Percentiles rank a stretch among this genome's conserved stretches.
Conservation (phyloP, 2,113 vertebrate genomes). For the Carlito syrichta region DNA sequence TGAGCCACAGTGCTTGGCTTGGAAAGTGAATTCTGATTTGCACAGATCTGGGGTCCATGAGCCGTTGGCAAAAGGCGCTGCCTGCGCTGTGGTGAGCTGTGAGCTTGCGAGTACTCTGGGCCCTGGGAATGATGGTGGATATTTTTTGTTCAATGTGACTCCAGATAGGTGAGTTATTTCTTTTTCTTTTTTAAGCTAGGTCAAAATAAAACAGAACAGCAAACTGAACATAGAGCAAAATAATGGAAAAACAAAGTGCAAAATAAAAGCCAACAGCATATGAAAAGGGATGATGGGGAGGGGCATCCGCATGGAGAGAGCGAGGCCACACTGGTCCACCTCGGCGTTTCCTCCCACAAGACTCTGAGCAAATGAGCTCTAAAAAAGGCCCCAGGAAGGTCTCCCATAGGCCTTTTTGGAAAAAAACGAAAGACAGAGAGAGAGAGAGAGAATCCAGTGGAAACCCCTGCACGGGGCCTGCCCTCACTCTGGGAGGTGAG, state of each 20-base stretch:
- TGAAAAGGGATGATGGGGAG: neutral
- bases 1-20: no score
- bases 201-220: slow-evolving; percentile 67
- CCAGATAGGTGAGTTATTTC: slow-evolving; percentile 2
- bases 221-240: slow-evolving; percentile 65
- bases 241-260: neutral
- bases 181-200: neutral
- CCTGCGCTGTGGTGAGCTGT: neutral
- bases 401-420: neutral
- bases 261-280: slow-evolving; percentile 6
- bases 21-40: slow-evolving; percentile 27
- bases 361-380: neutral
- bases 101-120: neutral
- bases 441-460: neutral
- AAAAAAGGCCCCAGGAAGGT: no score
- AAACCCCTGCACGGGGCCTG: neutral
- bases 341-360: slow-evolving; percentile 12
- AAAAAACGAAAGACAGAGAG: neutral
- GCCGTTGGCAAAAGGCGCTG: slow-evolving; percentile 41
- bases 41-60: neutral
- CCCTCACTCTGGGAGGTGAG: neutral
- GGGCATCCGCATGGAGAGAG: no score
- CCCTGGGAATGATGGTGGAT: neutral
- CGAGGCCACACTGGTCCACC: no score
- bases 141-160: slow-evolving; percentile 51